Conservation (phyloP, 2,888 invertebrate species). For the Mellilla xanthometata region DNA sequence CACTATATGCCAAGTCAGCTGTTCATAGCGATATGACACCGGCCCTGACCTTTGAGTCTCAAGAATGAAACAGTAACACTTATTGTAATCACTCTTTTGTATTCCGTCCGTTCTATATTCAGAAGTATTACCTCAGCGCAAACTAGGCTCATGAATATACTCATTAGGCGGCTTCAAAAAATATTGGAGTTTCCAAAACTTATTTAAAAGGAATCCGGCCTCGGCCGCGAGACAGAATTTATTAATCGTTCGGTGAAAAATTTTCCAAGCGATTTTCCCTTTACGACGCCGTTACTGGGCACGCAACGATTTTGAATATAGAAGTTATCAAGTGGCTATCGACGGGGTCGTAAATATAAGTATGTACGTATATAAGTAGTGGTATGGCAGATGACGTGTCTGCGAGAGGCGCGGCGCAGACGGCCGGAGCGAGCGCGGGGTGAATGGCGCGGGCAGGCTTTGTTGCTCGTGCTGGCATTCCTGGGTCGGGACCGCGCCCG, state of each 20-base stretch:
- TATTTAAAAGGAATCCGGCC: constrained; percentile 14
- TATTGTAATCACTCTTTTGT: constrained; percentile 41
- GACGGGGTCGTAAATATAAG: constrained; percentile 50
- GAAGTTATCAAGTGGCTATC: constrained; percentile 48
- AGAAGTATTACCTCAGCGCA: constrained; percentile 3
- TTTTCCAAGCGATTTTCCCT: constrained; percentile 38
- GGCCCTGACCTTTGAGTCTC: constrained; percentile 56
- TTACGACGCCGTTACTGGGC: constrained; percentile 42
- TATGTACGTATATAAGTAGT: constrained; percentile 67
- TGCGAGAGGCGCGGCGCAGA: constrained; percentile 44
- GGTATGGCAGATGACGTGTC: constrained; percentile 71
- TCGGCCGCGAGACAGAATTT: constrained; percentile 27
- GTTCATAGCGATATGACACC: constrained; percentile 49
- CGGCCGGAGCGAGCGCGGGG: constrained; percentile 56
- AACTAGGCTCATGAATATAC: constrained; percentile 8
- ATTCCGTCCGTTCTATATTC: constrained; percentile 6
- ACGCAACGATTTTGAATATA: constrained; percentile 54
- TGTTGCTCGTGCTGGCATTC: constrained; percentile 80
- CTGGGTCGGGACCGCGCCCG: constrained; percentile 71
- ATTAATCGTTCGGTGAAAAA: constrained; percentile 34
- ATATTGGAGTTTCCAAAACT: constrained; percentile 11
- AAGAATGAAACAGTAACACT: constrained; percentile 63
- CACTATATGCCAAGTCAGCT: constrained; percentile 51
- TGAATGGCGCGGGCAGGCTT: constrained; percentile 78
- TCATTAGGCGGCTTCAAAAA: constrained; percentile 5